phyloP scores from a whole-genome alignment of 2,888 invertebrate genomes.

The Drosophila kambysellisi region DNA sequence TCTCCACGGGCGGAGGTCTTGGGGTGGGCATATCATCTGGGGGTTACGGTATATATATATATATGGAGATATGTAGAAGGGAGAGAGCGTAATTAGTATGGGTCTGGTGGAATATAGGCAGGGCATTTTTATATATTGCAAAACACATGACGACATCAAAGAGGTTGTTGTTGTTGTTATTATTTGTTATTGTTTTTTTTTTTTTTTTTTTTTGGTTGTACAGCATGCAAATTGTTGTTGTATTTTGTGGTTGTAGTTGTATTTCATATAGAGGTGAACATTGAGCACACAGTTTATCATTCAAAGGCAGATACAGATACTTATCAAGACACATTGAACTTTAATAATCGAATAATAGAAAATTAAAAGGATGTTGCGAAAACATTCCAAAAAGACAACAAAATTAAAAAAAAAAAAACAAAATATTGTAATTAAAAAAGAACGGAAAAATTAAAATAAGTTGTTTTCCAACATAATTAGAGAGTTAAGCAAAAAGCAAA shows the following conservation, averaged over 20 bases:
- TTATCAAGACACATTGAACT: slow-evolving; percentile 83
- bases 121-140: slow-evolving; percentile 9
- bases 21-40: slow-evolving; percentile 84
- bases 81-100: slow-evolving; percentile 39
- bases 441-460: neutral
- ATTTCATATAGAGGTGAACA: slow-evolving; percentile 68
- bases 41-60: slow-evolving; percentile 8
- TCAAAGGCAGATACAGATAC: slow-evolving; percentile 83
- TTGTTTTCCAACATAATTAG: slow-evolving; percentile 16
- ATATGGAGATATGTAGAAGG: slow-evolving; percentile 3
- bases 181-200: slow-evolving; percentile 47
- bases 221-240: slow-evolving; percentile 81
- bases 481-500: slow-evolving; percentile 61
- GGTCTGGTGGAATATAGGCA: slow-evolving; percentile 24
- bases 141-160: slow-evolving; percentile 70
- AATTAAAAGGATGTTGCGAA: slow-evolving; percentile 63
- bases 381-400: slow-evolving; percentile 66
- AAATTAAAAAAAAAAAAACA: slow-evolving; percentile 11
- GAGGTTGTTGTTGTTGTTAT: slow-evolving; percentile 50
- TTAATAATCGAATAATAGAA: slow-evolving; percentile 35
- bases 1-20: slow-evolving; percentile 83
- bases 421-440: neutral
- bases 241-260: slow-evolving; percentile 69
- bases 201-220: slow-evolving; percentile 59
- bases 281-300: slow-evolving; percentile 66